Evolutionary conservation across 2,888 invertebrate genomes (phyloP).

Genomic region (Tubulanus polymorphus): DNA sequence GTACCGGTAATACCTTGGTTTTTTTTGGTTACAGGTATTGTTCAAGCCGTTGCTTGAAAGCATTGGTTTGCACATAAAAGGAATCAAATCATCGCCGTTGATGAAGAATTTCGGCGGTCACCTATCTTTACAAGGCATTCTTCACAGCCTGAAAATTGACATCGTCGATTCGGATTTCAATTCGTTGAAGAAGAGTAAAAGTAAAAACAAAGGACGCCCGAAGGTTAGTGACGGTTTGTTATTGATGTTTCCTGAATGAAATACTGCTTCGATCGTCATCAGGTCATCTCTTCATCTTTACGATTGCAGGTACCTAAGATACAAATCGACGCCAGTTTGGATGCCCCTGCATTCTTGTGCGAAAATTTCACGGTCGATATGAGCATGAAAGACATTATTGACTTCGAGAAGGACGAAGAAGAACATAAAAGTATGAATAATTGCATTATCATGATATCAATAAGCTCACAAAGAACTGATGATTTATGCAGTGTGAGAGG

Average conservation of each 20-base stretch:
- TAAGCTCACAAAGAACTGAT: no score
- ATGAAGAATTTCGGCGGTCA: conserved; percentile 86
- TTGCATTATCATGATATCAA: no score
- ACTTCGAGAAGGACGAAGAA: conserved; percentile 60
- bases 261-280: no score
- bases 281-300: neutral
- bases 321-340: conserved; percentile 63
- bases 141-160: conserved; percentile 85
- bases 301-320: conserved; percentile 9
- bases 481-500: neutral
- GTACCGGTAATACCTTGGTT: no score
- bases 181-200: conserved; percentile 19
- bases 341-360: conserved; percentile 86
- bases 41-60: conserved; percentile 80
- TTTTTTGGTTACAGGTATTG: conserved; percentile 29
- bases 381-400: conserved; percentile 83
- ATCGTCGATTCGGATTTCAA: conserved; percentile 74
- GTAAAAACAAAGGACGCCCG: conserved; percentile 29
- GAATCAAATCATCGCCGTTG: conserved; percentile 62
- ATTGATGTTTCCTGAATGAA: no score
- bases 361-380: conserved; percentile 86
- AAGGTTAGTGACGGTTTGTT: no score
- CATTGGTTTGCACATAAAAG: conserved; percentile 68
- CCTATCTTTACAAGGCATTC: conserved; percentile 61
- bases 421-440: no score